A percentile compares a stretch with the other conserved stretches of the same genome.
Conservation (phyloP, 2,888 invertebrate genomes). For the Cataglyphis albicans region DNA sequence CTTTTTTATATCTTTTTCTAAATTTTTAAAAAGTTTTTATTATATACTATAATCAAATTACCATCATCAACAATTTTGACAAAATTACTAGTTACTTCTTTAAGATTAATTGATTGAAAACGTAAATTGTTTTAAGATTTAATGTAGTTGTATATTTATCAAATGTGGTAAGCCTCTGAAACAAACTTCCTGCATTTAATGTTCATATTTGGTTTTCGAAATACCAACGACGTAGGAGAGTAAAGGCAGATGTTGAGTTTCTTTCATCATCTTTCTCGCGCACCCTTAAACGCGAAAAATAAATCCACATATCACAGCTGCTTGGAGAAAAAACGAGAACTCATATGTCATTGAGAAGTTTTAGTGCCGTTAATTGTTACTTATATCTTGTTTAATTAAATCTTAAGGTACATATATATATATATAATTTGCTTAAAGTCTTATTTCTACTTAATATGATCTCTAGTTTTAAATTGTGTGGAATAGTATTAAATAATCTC, state of each 20-base stretch:
- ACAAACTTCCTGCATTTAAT: conserved; percentile 44
- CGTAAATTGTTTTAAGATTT: neutral
- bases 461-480: neutral
- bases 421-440: neutral
- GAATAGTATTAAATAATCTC: neutral
- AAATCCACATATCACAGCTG: conserved; percentile 71
- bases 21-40: neutral
- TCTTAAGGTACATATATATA: neutral
- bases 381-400: conserved; percentile 30
- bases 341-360: conserved; percentile 48
- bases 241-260: conserved; percentile 64
- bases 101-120: neutral
- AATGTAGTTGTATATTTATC: neutral
- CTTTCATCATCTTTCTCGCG: conserved; percentile 51
- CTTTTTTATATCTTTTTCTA: neutral
- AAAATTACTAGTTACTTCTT: neutral
- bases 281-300: conserved; percentile 59
- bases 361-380: conserved; percentile 3
- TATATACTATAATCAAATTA: neutral
- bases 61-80: neutral
- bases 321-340: conserved; percentile 54
- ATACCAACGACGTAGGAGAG: conserved; percentile 39
- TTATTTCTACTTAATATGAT: neutral
- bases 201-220: conserved; percentile 57
- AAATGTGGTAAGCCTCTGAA: conserved; percentile 2